phyloP scores from a whole-genome alignment of 2,888 invertebrate species.

The Fissipunctia ypsillon region DNA sequence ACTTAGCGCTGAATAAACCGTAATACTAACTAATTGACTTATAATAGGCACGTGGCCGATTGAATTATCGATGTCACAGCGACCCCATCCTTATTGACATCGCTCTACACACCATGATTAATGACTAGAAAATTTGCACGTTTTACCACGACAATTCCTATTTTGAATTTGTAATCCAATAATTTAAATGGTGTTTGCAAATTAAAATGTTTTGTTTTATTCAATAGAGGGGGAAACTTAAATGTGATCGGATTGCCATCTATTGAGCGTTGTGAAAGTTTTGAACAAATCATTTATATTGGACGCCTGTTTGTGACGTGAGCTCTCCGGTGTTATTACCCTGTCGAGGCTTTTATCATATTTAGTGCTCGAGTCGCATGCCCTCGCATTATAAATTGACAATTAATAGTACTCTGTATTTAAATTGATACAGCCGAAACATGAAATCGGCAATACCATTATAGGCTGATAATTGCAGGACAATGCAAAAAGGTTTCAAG shows the following conservation, averaged over 20 bases:
- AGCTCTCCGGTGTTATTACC: conserved; percentile 32
- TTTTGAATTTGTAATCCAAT: conserved; percentile 70
- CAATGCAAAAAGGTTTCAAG: conserved; percentile 41
- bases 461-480: conserved; percentile 44
- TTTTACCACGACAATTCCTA: conserved; percentile 70
- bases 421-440: conserved; percentile 24
- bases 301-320: conserved; percentile 53
- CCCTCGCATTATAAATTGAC: conserved; percentile 45
- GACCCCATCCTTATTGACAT: conserved; percentile 65
- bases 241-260: conserved; percentile 53
- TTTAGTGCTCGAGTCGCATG: conserved; percentile 23
- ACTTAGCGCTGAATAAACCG: conserved; percentile 63
- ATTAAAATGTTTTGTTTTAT: conserved; percentile 67
- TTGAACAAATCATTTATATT: conserved; percentile 46
- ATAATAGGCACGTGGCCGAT: conserved; percentile 65
- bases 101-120: conserved; percentile 74
- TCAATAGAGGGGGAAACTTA: conserved; percentile 40
- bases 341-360: conserved; percentile 53
- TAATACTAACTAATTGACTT: conserved; percentile 72
- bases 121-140: conserved; percentile 74
- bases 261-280: conserved; percentile 48
- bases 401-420: conserved; percentile 46
- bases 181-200: conserved; percentile 67
- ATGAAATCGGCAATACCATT: conserved; percentile 33
- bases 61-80: conserved; percentile 72